Conservation (phyloP, 2,888 invertebrate genomes). For the Parascotia fuliginaria region DNA sequence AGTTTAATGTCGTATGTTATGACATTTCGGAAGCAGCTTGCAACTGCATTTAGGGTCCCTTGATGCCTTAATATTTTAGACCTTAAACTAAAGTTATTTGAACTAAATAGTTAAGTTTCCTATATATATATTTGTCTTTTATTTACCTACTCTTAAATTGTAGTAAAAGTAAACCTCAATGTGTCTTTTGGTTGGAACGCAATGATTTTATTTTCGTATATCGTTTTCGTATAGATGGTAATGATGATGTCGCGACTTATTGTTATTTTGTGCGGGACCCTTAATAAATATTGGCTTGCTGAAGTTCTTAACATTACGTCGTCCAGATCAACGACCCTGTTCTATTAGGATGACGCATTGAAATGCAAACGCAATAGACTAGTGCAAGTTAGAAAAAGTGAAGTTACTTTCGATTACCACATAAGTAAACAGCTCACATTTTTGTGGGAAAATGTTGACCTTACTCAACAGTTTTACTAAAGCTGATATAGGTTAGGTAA, state of each 20-base stretch:
- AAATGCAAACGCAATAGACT: constrained; percentile 46
- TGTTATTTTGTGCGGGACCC: constrained; percentile 8
- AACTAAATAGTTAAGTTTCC: too few relatives aligned
- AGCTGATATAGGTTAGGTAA: too few relatives aligned
- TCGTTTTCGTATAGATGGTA: too few relatives aligned
- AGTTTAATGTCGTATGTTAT: constrained; percentile 10
- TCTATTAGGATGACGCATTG: constrained; percentile 23
- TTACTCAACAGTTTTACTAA: constrained; percentile 21
- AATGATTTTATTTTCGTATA: too few relatives aligned
- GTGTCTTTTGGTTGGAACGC: too few relatives aligned
- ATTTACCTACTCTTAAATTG: too few relatives aligned
- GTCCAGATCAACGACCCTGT: constrained; percentile 30
- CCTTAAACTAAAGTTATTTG: too few relatives aligned
- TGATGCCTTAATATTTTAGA: too few relatives aligned
- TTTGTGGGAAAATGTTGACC: constrained; percentile 39
- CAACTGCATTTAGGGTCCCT: constrained; percentile 2
- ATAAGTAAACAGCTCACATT: constrained; percentile 30
- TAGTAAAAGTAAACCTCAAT: too few relatives aligned
- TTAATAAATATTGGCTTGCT: not conserved
- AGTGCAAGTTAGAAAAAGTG: constrained; percentile 57
- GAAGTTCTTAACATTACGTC: constrained; percentile 7
- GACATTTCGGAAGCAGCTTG: constrained; percentile 11
- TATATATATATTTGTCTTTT: too few relatives aligned
- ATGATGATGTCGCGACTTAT: too few relatives aligned
- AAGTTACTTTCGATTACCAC: constrained; percentile 33